A percentile compares a stretch with the other conserved stretches of the same genome.
These are phyloP conservation scores for Emys orbicularis DNA, from an alignment of 2,797 vertebrate species.

Conservation along the genomic window DNA sequence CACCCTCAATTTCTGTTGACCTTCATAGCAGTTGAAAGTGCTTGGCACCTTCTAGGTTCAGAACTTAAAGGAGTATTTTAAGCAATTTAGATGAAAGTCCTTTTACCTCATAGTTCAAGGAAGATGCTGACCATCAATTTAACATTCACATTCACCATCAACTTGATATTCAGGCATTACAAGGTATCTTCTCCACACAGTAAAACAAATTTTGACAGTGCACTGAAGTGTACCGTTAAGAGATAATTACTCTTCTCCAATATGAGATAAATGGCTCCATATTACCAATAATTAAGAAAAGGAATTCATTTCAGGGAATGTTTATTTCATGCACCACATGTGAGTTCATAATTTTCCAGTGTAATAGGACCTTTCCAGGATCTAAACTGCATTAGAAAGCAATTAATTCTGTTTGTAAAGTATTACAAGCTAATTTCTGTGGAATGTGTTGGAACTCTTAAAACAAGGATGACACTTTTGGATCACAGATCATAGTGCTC, in stretches of 20 bases:
- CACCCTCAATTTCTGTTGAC: rapidly evolving
- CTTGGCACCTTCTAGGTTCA: neutral
- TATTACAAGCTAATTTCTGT: neutral
- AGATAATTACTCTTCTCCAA: conserved; percentile 3
- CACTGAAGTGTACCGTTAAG: neutral
- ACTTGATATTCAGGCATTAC: neutral
- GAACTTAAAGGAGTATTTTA: neutral
- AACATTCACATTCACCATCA: neutral
- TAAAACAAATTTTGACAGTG: conserved; percentile 10
- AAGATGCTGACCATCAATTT: neutral
- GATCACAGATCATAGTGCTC: rapidly evolving
- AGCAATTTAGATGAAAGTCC: neutral
- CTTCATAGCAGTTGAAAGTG: neutral
- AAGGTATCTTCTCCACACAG: neutral
- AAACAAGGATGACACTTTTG: neutral
- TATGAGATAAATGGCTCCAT: neutral
- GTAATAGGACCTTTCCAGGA: neutral
- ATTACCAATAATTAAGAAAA: conserved; percentile 35
- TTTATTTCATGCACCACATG: conserved; percentile 1
- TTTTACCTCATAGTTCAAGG: neutral
- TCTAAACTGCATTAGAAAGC: neutral
- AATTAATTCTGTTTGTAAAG: neutral
- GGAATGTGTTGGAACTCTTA: neutral
- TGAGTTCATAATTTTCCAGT: neutral
- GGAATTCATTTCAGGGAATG: neutral